Base-by-base conservation (phyloP, 2,888 invertebrate species). In the Tetheella fluctuosa region DNA sequence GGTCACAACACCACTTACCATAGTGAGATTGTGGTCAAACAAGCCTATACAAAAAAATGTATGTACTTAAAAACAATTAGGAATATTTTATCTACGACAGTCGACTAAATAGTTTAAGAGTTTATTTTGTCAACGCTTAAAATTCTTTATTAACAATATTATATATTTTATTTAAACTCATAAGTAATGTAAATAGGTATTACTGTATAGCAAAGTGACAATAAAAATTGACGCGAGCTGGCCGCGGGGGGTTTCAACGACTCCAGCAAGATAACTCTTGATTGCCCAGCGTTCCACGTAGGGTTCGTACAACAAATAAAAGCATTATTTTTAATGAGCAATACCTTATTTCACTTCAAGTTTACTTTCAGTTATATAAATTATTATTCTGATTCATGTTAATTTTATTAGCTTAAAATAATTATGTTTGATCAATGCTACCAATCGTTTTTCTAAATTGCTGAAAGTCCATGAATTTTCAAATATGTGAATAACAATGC, bases 251-350 rank as follows among this genome's bases (percentile, higher is more conserved):
- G 75, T 73, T 68, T n/a, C 70, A 39, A 69, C 68, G 63, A 65
- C 79, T 75, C 82, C 67, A 75, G 68, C 73, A 75, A 77, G 68
- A 70, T 71, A 76, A 62, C 69, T 68, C 71, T 73, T 68, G 79
- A 77, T 76, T 71, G 62, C 62, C 56, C 54, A 23, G 72, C 69
- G 28, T 20, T 17, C 15, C 48, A 20, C 48, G 17, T 54, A 55
- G 55, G 55, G 55, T 37, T 37, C 12, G 34, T 15, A 37, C 5
- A 23, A 34, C n/a, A 54, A 28, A 39, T 39, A 13, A 34, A 37
- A 15, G 15, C 6, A 54, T 54, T 34, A 25, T 17, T 55, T 34
- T 55, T 30, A 55, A 55, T 55, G 20, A 23, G 34, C 20, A 34
- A 20, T 55, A 13, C 20, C 37, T 15, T 30, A 42, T 17, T 42